Base-by-base conservation (phyloP, 2,113 vertebrate genomes). In the Vulpes vulpes region DNA sequence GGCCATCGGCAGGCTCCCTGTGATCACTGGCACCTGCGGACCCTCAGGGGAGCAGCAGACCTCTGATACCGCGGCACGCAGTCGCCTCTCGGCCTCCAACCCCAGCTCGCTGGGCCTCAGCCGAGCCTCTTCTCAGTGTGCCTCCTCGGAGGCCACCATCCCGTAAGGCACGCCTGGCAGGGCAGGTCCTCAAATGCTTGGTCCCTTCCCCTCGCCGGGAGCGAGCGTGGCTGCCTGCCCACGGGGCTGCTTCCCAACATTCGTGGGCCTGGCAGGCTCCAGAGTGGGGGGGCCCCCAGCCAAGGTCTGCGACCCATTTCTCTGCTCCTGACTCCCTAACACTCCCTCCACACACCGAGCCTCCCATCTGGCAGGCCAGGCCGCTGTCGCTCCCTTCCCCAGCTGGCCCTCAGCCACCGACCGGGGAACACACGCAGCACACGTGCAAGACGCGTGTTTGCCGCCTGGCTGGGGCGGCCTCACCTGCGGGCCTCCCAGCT, bases 111-210 rank as follows among this genome's bases (percentile, higher is more conserved):
- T 38, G 65, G 23, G 14, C 53, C 43, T 76, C 51, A 14, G 15
- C n/a, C 1, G 14, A 22, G 16, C 43, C 30, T 57, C 88, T 73
- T 69, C 60, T 83, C 59, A 32, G 14, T 22, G 53, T 23, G 23
- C 65, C 30, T 87, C 11, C 69, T 19, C 5, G 9, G 51, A 83
- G 19, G 22, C 57, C 4, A 9, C 30, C 0, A 3, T 17, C 32
- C 19, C 15, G 43, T 11, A 2, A 4, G 80, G 43, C 32, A 4
- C 1, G 7, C 19, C 20, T 8, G 76, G 35, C 60, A 43, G 17
- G 2, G 1, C 0, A 3, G 22, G 8, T 5, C 23, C 43, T 53
- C 43, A 8, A 10, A 4, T 2, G 11, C 10, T 1, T 8, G 19
- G 1, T 2, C 53, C 35, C 55, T 38, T 53, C n/a, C 25, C n/a